These are phyloP conservation scores for Halichoeres trimaculatus DNA, from an alignment of 2,113 vertebrate genomes.

Conservation along the genomic window DNA sequence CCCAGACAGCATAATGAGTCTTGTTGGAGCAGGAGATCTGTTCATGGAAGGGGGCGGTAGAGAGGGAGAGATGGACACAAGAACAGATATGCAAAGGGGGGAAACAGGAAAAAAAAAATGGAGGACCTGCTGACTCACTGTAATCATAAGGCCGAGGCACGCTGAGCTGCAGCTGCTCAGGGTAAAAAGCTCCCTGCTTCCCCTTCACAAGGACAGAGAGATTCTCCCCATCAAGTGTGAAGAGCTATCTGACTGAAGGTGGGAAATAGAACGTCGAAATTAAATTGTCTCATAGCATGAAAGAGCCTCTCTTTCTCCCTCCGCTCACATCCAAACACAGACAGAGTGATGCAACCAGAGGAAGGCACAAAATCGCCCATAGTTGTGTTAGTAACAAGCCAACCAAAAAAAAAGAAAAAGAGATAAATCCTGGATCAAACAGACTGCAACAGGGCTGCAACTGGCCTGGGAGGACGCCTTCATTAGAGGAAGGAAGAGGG, in stretches of 20 bases:
- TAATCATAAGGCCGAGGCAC: constrained; percentile 58
- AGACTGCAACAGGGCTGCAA: constrained; percentile 25
- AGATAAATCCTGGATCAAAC: constrained; percentile 38
- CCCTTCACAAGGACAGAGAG: constrained; percentile 72
- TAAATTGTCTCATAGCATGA: constrained; percentile 43
- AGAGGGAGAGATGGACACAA: constrained; percentile 20
- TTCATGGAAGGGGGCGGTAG: constrained; percentile 43
- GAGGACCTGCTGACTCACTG: constrained; percentile 81
- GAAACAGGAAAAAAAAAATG: neutral
- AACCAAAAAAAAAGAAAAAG: constrained; percentile 45
- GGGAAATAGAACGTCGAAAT: constrained; percentile 40
- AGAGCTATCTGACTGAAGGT: constrained; percentile 33
- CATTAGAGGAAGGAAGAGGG: neutral
- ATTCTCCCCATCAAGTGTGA: constrained; percentile 38
- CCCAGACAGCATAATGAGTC: constrained; percentile 55
- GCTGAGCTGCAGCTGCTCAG: constrained; percentile 49
- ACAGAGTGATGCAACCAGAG: constrained; percentile 60
- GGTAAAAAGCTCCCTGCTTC: constrained; percentile 49
- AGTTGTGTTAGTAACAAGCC: constrained; percentile 42
- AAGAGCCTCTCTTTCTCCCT: constrained; percentile 42
- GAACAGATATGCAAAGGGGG: constrained; percentile 53
- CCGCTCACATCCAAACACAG: constrained; percentile 30
- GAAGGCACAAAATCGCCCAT: constrained; percentile 41
- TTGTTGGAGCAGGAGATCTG: constrained; percentile 53
- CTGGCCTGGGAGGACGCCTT: constrained; percentile 16